Conservation (phyloP, 2,888 invertebrate species). For the Phania funesta region DNA sequence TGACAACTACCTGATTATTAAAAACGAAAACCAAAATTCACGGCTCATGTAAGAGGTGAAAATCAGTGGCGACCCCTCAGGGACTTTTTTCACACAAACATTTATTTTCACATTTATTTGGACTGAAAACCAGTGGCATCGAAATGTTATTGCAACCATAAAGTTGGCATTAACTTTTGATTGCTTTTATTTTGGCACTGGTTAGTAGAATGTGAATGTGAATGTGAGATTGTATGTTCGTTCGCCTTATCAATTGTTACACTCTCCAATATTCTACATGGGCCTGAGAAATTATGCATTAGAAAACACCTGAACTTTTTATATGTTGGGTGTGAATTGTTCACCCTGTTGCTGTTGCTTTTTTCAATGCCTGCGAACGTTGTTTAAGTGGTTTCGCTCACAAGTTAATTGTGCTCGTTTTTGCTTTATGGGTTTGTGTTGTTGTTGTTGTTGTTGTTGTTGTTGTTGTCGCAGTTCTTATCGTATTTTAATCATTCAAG, state of each 20-base stretch:
- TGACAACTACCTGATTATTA: conserved; percentile 28
- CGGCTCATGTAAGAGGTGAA: not conserved
- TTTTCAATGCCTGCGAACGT: too few species aligned
- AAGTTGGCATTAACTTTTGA: conserved; percentile 66
- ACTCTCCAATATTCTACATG: conserved; percentile 40
- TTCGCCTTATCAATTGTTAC: conserved; percentile 57
- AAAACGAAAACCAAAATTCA: not conserved
- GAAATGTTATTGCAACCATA: conserved; percentile 56
- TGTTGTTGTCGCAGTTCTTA: not conserved
- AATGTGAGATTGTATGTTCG: conserved; percentile 12
- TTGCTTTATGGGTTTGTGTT: too few species aligned
- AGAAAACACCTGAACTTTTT: conserved; percentile 50
- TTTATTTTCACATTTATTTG: not conserved
- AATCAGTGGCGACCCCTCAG: not conserved
- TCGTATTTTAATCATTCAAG: conserved; percentile 68
- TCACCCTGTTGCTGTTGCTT: too few species aligned
- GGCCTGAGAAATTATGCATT: conserved; percentile 50
- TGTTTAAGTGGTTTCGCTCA: too few species aligned
- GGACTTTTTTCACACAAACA: not conserved
- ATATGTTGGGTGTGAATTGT: not conserved
- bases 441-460: not conserved
- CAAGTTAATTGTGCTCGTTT: too few species aligned
- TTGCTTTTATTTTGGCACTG: conserved; percentile 38
- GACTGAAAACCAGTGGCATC: conserved; percentile 64
- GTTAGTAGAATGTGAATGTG: conserved; percentile 2